A percentile compares a stretch with the other conserved stretches of the same genome.
phyloP scores from a whole-genome alignment of 1,140 invertebrate genomes.

The Drosophila lowei region DNA sequence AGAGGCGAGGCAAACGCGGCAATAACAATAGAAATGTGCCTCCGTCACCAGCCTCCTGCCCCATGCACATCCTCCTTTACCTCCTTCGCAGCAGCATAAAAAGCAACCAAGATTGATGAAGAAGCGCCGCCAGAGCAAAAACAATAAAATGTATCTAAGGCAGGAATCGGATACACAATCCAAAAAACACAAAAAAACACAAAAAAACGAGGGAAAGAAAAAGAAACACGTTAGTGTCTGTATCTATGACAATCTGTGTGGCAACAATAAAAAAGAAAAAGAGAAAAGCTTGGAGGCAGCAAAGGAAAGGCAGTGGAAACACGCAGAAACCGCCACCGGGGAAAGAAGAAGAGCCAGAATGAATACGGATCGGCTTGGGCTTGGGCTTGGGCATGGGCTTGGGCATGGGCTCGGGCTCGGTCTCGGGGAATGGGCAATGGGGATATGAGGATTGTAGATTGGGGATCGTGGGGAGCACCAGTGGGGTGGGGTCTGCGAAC shows the following conservation, averaged over 20 bases:
- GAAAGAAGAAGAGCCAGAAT: conserved; percentile 1
- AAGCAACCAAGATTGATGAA: conserved; percentile 76
- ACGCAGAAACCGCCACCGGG: not conserved
- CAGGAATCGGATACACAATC: conserved; percentile 12
- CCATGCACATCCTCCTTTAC: not conserved
- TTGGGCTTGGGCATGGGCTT: not conserved
- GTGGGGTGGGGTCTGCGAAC: conserved; percentile 33
- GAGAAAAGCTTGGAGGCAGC: not conserved
- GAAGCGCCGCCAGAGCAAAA: conserved; percentile 60
- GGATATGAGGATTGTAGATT: conserved; percentile 4
- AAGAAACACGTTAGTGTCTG: conserved; percentile 40
- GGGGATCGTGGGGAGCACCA: conserved; percentile 16
- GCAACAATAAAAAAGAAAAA: conserved; percentile 34
- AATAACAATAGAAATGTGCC: conserved; percentile 53
- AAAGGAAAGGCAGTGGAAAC: conserved; percentile 16
- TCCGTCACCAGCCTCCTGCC: not conserved
- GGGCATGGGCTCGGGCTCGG: too few species aligned
- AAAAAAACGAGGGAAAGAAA: not conserved
- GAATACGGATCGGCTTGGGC: conserved; percentile 35
- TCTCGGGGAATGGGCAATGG: not conserved
- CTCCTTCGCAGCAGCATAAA: conserved; percentile 40
- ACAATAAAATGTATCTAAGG: conserved; percentile 70
- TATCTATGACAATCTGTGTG: conserved; percentile 58
- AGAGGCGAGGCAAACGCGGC: conserved; percentile 52
- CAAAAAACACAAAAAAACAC: conserved; percentile 16